These are phyloP conservation scores for Papilio gigon DNA, from an alignment of 2,888 invertebrate genomes.

Conservation along the genomic window DNA sequence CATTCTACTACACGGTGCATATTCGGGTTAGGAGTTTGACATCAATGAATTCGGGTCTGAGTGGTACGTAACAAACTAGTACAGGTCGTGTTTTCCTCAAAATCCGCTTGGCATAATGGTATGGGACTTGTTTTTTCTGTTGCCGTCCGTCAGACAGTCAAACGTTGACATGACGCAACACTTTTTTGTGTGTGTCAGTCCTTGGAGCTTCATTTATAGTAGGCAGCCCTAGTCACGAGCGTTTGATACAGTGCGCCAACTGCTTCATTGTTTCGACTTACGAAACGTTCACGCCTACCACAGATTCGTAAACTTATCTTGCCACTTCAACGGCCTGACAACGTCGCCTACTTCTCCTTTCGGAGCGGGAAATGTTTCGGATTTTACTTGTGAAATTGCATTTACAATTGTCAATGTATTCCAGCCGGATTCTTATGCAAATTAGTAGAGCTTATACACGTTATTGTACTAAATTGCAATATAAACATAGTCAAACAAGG, in stretches of 20 bases:
- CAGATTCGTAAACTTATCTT: slow-evolving; percentile 33
- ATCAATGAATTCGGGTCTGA: neutral
- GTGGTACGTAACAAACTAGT: neutral
- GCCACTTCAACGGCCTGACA: slow-evolving; percentile 26
- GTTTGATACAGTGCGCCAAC: slow-evolving; percentile 30
- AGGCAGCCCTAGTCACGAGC: slow-evolving; percentile 6
- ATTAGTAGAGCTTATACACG: neutral
- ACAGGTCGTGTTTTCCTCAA: neutral
- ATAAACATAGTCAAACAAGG: neutral
- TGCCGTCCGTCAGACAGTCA: too few relatives aligned
- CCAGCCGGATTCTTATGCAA: too few relatives aligned
- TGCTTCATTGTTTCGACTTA: slow-evolving; percentile 34
- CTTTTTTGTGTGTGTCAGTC: too few relatives aligned
- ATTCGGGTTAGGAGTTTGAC: neutral
- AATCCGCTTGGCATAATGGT: neutral
- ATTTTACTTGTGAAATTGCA: slow-evolving; percentile 10
- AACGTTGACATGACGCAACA: too few relatives aligned
- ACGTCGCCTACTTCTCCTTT: slow-evolving; percentile 12
- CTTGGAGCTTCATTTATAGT: neutral
- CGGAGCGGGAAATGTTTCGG: slow-evolving; percentile 2
- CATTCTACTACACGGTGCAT: too few relatives aligned
- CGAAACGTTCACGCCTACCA: slow-evolving; percentile 32
- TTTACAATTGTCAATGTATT: slow-evolving; percentile 15
- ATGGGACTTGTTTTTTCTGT: neutral
- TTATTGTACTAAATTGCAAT: neutral